phyloP scores from a whole-genome alignment of 2,797 vertebrate genomes.

The Rachycentron canadum region DNA sequence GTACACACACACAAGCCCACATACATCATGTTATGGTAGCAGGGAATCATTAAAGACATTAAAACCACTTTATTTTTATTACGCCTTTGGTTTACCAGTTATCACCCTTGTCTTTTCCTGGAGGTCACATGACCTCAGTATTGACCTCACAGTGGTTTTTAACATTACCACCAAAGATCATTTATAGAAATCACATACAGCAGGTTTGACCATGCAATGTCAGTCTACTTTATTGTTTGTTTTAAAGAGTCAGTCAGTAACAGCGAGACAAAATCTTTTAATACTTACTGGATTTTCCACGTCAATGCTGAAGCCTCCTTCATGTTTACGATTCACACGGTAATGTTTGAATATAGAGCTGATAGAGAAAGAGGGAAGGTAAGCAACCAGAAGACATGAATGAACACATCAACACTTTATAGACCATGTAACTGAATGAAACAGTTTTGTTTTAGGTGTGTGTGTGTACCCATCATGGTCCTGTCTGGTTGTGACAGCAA shows the following conservation, averaged over 20 bases:
- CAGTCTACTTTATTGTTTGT: not conserved
- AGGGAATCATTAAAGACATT: not conserved
- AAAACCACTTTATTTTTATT: not conserved
- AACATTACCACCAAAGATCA: not conserved
- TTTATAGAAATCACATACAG: not conserved
- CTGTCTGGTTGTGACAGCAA: conserved; percentile 87
- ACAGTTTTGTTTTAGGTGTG: not conserved
- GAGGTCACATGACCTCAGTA: not conserved
- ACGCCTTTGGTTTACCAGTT: not conserved
- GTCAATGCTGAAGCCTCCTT: conserved; percentile 82
- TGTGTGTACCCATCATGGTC: conserved; percentile 74
- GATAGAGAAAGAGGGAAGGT: not conserved
- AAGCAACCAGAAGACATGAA: not conserved
- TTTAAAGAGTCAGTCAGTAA: not conserved
- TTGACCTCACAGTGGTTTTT: not conserved
- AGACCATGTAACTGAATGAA: not conserved
- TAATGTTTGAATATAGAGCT: conserved; percentile 86
- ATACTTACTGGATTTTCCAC: conserved; percentile 87
- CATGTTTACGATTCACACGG: conserved; percentile 70
- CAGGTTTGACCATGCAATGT: not conserved
- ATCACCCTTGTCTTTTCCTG: not conserved
- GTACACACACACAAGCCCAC: too few relatives aligned
- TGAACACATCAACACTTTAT: not conserved
- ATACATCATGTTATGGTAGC: not conserved
- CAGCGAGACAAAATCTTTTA: too few relatives aligned